Base-by-base conservation (phyloP, 2,888 invertebrate genomes). In the Ennomos fuscantarius region DNA sequence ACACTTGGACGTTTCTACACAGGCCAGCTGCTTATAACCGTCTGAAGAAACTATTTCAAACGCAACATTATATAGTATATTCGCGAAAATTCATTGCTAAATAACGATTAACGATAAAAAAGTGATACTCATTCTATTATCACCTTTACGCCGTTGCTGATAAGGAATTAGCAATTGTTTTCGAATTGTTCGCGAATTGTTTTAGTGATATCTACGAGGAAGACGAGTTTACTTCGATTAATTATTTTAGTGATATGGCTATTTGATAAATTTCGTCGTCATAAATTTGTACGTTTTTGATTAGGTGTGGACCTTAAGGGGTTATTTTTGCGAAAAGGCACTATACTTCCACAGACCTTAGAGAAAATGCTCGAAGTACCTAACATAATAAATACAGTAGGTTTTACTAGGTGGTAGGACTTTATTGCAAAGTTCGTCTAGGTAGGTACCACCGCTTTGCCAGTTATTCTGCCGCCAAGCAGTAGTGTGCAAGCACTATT, bases 1-100 rank as follows among this genome's bases (percentile, higher is more conserved):
- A 24, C 37, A 39, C 51, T 8, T 8, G 56, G 52, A 52, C 48
- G 57, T 51, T 12, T n/a, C 9, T 50, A 33, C 12, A 55, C 59
- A 60, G 55, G 40, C 43, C 12, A 42, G 47, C 55, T 60, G 55
- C 47, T 51, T 50, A 36, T 13, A 42, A 60, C 34, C 41, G 60
- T 60, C 60, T 60, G 47, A 55, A 15, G 37, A 44, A 33, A 8
- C 5, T 32, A 41, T 31, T 36, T 32, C n/a, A 1, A 40, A 35
- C 3, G 10, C 41, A 49, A 10, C 12, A 45, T 48, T 58, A 53
- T 58, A 58, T 58, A 58, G 11, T 24, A 40, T 53, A 48, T 48
- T 49, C 13, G 57, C 53, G 15, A 58, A 58, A 13, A 39, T 32
- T 44, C n/a, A 6, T n/a, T n/a, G 15, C 51, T 51, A 48, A 48